phyloP scores from a whole-genome alignment of 1,140 invertebrate species.

The Andricus grossulariae region DNA sequence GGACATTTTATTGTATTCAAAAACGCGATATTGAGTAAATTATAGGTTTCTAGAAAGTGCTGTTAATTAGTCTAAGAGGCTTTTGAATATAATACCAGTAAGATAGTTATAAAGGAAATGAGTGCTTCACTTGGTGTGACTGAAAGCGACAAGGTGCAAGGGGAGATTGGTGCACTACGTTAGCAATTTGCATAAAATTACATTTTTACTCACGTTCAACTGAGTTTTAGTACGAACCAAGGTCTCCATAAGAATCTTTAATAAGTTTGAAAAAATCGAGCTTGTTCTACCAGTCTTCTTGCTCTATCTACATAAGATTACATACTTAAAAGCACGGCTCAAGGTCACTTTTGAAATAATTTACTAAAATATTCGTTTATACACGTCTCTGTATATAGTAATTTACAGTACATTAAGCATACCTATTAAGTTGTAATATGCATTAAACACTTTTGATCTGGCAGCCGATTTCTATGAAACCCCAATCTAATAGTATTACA shows the following conservation, averaged over 20 bases:
- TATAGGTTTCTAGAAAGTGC: constrained; percentile 1
- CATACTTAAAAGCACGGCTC: neutral
- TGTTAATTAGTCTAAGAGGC: constrained; percentile 1
- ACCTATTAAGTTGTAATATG: neutral
- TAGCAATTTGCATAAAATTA: too few relatives aligned
- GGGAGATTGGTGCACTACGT: too few relatives aligned
- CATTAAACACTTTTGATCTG: neutral
- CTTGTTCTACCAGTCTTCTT: neutral
- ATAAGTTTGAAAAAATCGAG: neutral
- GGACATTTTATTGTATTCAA: neutral
- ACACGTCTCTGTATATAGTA: constrained; percentile 6
- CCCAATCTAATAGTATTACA: neutral
- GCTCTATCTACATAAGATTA: too few relatives aligned
- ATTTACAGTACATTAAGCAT: neutral
- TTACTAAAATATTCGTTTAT: neutral
- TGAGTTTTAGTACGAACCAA: too few relatives aligned
- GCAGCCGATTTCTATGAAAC: neutral
- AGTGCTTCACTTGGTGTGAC: too few relatives aligned
- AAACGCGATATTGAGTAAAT: constrained; percentile 1
- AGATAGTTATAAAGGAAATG: too few relatives aligned
- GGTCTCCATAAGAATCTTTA: too few relatives aligned
- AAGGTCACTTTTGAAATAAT: neutral
- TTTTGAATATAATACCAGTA: constrained; percentile 9
- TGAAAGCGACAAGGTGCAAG: too few relatives aligned
- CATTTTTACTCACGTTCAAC: too few relatives aligned